Evolutionary conservation across 2,797 vertebrate genomes (phyloP).

Genomic region (Artibeus lituratus): DNA sequence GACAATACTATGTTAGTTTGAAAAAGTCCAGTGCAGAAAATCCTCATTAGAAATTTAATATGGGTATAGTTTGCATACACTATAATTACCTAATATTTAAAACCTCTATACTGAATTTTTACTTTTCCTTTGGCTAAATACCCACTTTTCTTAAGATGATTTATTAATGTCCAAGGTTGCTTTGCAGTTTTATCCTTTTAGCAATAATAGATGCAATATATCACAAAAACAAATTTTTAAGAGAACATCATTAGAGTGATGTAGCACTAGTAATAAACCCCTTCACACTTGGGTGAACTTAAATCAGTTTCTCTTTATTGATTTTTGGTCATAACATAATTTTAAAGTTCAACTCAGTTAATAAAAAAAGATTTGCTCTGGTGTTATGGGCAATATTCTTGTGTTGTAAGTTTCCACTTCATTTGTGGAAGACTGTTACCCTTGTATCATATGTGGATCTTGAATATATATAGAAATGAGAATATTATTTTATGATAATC

Average conservation of each 20-base stretch:
- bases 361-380: slow-evolving; percentile 87
- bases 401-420: slow-evolving; percentile 78
- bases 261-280: slow-evolving; percentile 89
- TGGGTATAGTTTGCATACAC: slow-evolving; percentile 73
- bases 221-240: slow-evolving; percentile 90
- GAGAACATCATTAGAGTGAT: slow-evolving; percentile 91
- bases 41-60: slow-evolving; percentile 61
- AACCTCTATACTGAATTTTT: slow-evolving; percentile 77
- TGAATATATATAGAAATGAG: slow-evolving; percentile 46
- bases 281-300: slow-evolving; percentile 90
- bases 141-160: slow-evolving; percentile 86
- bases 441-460: slow-evolving; percentile 57
- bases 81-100: slow-evolving; percentile 74
- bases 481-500: slow-evolving; percentile 61
- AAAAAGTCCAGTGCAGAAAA: slow-evolving; percentile 59
- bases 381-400: slow-evolving; percentile 79
- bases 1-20: slow-evolving; percentile 52
- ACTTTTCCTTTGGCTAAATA: slow-evolving; percentile 80
- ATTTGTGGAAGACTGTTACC: slow-evolving; percentile 64
- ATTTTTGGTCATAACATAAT: slow-evolving; percentile 92
- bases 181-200: slow-evolving; percentile 89
- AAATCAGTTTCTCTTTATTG: slow-evolving; percentile 92
- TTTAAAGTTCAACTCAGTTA: slow-evolving; percentile 91
- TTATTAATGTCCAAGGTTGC: slow-evolving; percentile 87
- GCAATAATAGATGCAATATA: slow-evolving; percentile 90